Percentiles rank a stretch among this genome's conserved stretches.
phyloP scores from a whole-genome alignment of 1,140 invertebrate genomes.

The Dinoponera quadriceps region DNA sequence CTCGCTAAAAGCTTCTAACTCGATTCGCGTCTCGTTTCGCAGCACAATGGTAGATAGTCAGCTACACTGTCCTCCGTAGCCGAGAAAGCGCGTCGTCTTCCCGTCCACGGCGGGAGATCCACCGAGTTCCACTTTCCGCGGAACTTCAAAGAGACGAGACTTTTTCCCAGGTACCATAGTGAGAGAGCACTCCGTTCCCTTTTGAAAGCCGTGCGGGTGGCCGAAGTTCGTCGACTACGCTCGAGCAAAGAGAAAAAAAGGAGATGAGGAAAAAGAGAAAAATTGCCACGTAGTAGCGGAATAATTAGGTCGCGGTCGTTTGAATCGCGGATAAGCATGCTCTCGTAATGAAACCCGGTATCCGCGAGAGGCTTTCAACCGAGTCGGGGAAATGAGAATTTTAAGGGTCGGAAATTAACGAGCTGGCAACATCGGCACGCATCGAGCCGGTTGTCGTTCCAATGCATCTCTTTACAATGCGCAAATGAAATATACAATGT shows the following conservation, averaged over 20 bases:
- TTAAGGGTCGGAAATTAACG: constrained; percentile 5
- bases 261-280: not conserved
- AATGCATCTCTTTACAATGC: too few relatives aligned
- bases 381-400: constrained; percentile 5
- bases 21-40: constrained; percentile 29
- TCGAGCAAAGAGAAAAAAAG: not conserved
- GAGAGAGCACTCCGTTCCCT: constrained; percentile 10
- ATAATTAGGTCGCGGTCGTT: constrained; percentile 51
- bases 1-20: constrained; percentile 40
- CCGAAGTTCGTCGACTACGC: not conserved
- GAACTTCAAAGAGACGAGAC: constrained; percentile 53
- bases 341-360: constrained; percentile 30
- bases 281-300: constrained; percentile 4
- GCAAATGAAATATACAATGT: too few relatives aligned
- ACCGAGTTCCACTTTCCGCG: constrained; percentile 45
- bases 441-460: not conserved
- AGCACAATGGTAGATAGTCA: constrained; percentile 29
- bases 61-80: constrained; percentile 7
- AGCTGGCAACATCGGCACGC: not conserved
- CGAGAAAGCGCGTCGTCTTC: constrained; percentile 20
- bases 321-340: constrained; percentile 19
- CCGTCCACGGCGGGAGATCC: constrained; percentile 14
- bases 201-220: constrained; percentile 19
- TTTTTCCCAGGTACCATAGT: constrained; percentile 22
- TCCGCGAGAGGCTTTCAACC: not conserved